phyloP scores from a whole-genome alignment of 2,113 vertebrate species.

The Chionomys nivalis region DNA sequence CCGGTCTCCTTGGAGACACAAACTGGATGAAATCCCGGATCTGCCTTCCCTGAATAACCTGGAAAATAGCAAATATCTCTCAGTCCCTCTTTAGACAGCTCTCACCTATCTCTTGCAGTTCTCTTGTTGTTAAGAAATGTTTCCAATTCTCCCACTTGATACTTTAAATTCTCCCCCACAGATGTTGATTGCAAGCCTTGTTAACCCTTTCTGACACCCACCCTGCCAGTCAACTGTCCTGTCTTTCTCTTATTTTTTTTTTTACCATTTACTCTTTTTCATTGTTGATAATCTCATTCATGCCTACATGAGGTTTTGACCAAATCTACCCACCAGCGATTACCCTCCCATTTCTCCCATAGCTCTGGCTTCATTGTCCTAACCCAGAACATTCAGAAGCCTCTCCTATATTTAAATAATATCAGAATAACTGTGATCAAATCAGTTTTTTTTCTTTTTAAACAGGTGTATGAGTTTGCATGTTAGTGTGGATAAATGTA shows the following conservation, averaged over 20 bases:
- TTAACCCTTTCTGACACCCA: background rate
- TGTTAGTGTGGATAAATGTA: background rate
- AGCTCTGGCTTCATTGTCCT: background rate
- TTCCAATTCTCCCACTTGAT: background rate
- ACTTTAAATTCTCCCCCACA: background rate
- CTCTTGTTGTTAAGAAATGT: background rate
- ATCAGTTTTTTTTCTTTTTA: background rate
- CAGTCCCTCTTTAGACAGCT: background rate
- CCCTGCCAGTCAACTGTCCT: background rate
- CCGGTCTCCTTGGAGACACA: background rate
- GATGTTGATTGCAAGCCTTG: background rate
- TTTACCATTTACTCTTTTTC: background rate
- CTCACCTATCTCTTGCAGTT: background rate
- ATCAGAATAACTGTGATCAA: background rate
- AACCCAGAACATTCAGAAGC: background rate
- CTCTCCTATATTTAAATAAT: background rate
- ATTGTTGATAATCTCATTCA: no score
- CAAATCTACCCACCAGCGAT: background rate
- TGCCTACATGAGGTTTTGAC: no score
- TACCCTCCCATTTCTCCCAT: background rate
- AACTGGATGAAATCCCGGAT: background rate
- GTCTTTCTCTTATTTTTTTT: background rate
- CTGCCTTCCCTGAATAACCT: background rate
- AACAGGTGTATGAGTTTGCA: background rate
- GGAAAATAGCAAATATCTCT: background rate